Conservation (phyloP, 1,140 invertebrate species). For the Rhagoletis pomonella region DNA sequence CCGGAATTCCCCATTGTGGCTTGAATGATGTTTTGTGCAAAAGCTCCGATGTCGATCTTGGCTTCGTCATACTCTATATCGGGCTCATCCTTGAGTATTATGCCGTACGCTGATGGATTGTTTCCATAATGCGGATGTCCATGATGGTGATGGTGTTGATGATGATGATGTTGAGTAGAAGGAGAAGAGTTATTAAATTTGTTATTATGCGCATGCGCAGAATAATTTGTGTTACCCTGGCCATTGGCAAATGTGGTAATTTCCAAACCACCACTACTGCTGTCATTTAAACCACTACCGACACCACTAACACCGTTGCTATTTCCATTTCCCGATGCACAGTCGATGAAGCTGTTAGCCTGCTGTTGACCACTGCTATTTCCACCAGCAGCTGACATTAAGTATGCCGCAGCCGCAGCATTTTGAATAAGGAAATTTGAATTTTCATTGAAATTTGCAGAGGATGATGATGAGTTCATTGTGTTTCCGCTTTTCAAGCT, state of each 20-base stretch:
- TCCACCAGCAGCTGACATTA: slow-evolving; percentile 66
- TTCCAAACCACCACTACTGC: slow-evolving; percentile 40
- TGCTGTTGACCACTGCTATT: slow-evolving; percentile 45
- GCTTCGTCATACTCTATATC: slow-evolving; percentile 82
- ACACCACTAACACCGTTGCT: slow-evolving; percentile 1
- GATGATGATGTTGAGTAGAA: slow-evolving; percentile 72
- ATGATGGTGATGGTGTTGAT: slow-evolving; percentile 73
- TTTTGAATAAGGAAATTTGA: slow-evolving; percentile 81
- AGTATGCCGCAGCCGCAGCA: slow-evolving; percentile 68
- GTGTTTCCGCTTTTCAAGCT: slow-evolving; percentile 85
- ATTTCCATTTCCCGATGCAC: not conserved
- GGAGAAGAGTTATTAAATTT: slow-evolving; percentile 57
- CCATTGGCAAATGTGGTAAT: slow-evolving; percentile 66
- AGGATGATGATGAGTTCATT: slow-evolving; percentile 78
- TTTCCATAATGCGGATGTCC: slow-evolving; percentile 82
- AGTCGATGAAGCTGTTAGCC: slow-evolving; percentile 3
- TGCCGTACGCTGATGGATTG: slow-evolving; percentile 86
- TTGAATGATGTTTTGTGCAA: slow-evolving; percentile 72
- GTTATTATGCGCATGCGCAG: slow-evolving; percentile 55
- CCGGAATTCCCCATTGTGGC: slow-evolving; percentile 75
- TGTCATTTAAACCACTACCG: slow-evolving; percentile 47
- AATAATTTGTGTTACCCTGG: slow-evolving; percentile 62
- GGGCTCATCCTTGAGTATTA: slow-evolving; percentile 85
- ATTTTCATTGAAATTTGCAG: slow-evolving; percentile 76
- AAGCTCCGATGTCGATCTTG: slow-evolving; percentile 80